Evolutionary conservation across 1,140 invertebrate genomes (phyloP).

Genomic region (Drosophila chauvacae): DNA sequence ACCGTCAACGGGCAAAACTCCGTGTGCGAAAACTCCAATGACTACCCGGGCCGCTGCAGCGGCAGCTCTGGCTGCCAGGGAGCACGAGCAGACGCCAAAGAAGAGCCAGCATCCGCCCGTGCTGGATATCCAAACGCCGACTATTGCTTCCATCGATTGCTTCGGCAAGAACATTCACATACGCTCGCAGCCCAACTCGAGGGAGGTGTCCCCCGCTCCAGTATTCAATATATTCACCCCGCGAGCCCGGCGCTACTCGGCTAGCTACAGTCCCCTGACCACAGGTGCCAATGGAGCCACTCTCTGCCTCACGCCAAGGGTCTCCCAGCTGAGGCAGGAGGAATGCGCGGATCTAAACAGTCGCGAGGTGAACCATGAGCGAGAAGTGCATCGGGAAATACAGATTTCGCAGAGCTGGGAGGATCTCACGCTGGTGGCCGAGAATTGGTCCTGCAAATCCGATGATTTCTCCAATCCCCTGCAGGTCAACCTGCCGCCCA

Average conservation of each 20-base stretch:
- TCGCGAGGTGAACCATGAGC: constrained; percentile 94
- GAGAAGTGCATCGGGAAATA: constrained; percentile 93
- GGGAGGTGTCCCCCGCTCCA: constrained; percentile 82
- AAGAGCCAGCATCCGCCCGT: constrained; percentile 38
- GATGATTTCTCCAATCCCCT: constrained; percentile 85
- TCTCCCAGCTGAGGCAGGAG: constrained; percentile 94
- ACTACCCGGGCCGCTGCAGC: constrained; percentile 84
- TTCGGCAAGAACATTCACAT: constrained; percentile 71
- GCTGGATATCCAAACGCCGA: constrained; percentile 39
- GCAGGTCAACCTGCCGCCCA: constrained; percentile 73
- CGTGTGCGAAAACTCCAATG: constrained; percentile 57
- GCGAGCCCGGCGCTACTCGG: constrained; percentile 91
- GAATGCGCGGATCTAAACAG: constrained; percentile 93
- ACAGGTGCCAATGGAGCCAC: constrained; percentile 78
- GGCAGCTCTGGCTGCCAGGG: constrained; percentile 72
- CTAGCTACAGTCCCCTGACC: constrained; percentile 89
- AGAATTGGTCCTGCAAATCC: constrained; percentile 86
- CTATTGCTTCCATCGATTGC: constrained; percentile 48
- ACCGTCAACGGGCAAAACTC: constrained; percentile 35
- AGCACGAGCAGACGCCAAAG: constrained; percentile 71
- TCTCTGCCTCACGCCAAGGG: constrained; percentile 91
- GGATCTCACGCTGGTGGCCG: constrained; percentile 91
- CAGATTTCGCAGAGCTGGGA: constrained; percentile 96
- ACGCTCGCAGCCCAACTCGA: constrained; percentile 73
- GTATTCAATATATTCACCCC: constrained; percentile 87